Evolutionary conservation across 2,888 invertebrate species (phyloP), one percentile per base, ranked within the genome.

Genomic region (Leptopterna dolabrata): DNA sequence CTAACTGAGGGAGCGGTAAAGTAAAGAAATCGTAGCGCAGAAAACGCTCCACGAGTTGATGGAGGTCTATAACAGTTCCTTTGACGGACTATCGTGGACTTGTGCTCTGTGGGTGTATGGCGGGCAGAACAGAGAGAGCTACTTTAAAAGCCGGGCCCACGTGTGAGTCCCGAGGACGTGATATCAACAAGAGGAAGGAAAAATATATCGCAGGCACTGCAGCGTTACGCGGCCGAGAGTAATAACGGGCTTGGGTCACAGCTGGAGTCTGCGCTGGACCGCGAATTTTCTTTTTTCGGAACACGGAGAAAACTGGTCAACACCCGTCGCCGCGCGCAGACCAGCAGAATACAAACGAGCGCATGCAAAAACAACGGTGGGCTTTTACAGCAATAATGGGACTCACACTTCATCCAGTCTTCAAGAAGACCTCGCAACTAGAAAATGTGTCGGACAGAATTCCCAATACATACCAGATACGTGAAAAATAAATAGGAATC

Each of bases 171-270:
- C 24, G 63, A n/a, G 63, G 63, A 73, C 73, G 73, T 73, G 73
- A 73, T 73, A 73, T 73, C 73, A 73, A 73, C 73, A 73, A n/a
- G 73, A 73, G 73, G 36, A 30, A 36, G 14, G 36, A 73, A 29
- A 73, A 36, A 41, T 29, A 73, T 73, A 36, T 19, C 29, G 19
- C 36, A 16, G 36, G 1, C 41, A 16, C 14, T 14, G 36, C n/a
- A 11, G 73, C 71, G 71, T 71, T 71, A 27, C 71, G 30, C 19
- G 19, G 71, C 27, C 27, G 71, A 4, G 27, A 2, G 14, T 73
- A 19, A 36, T 73, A 73, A 73, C 73, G 73, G 73, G 73, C 36
- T 36, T 29, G 3, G 63, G 73, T 41, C 36, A 16, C 73, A 36
- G 41, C 19, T 36, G 73, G 73, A 36, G 73, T 30, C 63, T 24